Base-by-base conservation (phyloP, 2,113 vertebrate genomes). In the Phocoena phocoena region DNA sequence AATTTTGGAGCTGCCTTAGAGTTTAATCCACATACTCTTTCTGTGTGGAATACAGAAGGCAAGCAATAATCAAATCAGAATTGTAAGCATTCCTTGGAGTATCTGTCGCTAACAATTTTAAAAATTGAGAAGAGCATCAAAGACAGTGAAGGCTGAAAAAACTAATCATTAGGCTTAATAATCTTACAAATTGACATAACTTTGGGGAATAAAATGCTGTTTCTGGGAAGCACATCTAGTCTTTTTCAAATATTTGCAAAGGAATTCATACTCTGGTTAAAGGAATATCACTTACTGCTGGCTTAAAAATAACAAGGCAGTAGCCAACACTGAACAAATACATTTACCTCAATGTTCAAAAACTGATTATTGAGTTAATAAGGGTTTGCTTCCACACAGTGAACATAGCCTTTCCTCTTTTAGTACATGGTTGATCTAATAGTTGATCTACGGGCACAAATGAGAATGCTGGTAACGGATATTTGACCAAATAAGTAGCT, bases 21-120 rank as follows among this genome's bases (percentile, higher is more conserved):
- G 93, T 97, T 94, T 98, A 97, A 98, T 98, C 95, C 81, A 88
- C 47, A 98, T 83, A 97, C 63, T 96, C 97, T 97, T 98, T 97
- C 92, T 95, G 70, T 94, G 96, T 91, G 93, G 93, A 93, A 95
- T 23, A 95, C 96, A 95, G 98, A 97, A 58, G 93, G 96, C 88
- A 92, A 92, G 96, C 80, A 83, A 94, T 97, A 90, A 98, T 97
- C 94, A 95, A 93, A 97, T 97, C 90, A 96, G 97, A 98, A 96
- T 96, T 92, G 96, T 77, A 88, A 93, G 96, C 82, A 98, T 97
- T 98, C 87, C 88, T 97, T 88, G 55, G 94, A 94, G 77, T 89
- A 98, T 90, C 95, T 77, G 96, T 93, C 68, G 73, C 92, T 96
- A 98, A 98, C 87, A 97, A 96, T 97, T 98, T 98, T 83, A 96